Conservation (phyloP, 37 sponge, comb jelly and placozoan genomes). For the Geodia barretti region DNA sequence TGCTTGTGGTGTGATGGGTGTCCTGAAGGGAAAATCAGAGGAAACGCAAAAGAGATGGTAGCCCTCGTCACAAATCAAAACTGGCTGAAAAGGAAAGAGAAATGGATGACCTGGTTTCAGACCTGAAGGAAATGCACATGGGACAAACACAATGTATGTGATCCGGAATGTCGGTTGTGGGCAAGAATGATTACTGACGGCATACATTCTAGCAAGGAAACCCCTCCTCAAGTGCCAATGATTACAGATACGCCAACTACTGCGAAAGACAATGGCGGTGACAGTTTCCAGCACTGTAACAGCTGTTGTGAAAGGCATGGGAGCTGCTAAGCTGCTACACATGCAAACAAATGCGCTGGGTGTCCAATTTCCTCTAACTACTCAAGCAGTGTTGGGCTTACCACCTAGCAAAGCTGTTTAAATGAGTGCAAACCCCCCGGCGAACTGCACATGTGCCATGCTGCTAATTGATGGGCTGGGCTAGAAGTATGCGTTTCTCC, state of each 20-base stretch:
- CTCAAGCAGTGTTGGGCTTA: neutral
- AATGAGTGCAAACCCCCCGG: slow-evolving; percentile 8
- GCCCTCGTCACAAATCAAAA: slow-evolving; percentile 11
- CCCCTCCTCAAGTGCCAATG: slow-evolving; percentile 27
- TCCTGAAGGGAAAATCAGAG: slow-evolving; percentile 1
- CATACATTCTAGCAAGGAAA: slow-evolving; percentile 14
- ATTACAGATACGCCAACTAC: slow-evolving; percentile 3
- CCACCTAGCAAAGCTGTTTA: slow-evolving; percentile 13
- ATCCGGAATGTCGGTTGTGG: slow-evolving; percentile 33
- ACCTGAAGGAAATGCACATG: slow-evolving; percentile 15
- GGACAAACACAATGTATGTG: slow-evolving; percentile 5
- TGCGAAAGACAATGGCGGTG: neutral
- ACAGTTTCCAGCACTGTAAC: neutral
- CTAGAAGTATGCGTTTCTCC: too few relatives aligned
- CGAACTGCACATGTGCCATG: too few relatives aligned
- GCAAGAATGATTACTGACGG: slow-evolving; percentile 21
- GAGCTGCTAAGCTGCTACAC: neutral
- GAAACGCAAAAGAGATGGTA: neutral
- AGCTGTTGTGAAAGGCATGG: slow-evolving; percentile 7
- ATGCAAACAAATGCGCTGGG: neutral
- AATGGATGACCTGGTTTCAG: slow-evolving; percentile 12
- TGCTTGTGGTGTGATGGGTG: slow-evolving; percentile 36
- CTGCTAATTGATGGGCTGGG: too few relatives aligned
- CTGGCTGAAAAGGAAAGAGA: slow-evolving; percentile 9
- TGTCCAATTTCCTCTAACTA: neutral